A percentile compares a stretch with the other conserved stretches of the same genome.
These are phyloP conservation scores for Cerastis rubricosa DNA, from an alignment of 2,888 invertebrate genomes.

Conservation along the genomic window DNA sequence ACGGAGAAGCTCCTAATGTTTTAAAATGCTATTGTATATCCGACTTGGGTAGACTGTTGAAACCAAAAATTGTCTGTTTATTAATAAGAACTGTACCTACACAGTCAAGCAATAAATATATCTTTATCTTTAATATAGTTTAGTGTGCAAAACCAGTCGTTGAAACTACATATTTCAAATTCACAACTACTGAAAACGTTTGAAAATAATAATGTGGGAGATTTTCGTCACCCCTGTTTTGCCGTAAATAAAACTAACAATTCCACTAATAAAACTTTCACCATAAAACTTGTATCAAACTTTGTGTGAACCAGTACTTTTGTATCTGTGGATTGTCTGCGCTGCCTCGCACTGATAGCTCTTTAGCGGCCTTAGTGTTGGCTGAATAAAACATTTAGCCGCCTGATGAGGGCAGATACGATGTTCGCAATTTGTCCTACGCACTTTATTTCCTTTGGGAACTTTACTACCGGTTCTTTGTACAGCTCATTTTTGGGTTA, in stretches of 20 bases:
- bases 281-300: not conserved
- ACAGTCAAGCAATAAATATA: too few relatives aligned
- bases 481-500: constrained; percentile 26
- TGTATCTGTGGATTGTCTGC: constrained; percentile 25
- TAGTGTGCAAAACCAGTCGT: not conserved
- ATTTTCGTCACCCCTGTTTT: not conserved
- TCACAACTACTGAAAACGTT: not conserved
- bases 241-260: not conserved
- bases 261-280: constrained; percentile 2
- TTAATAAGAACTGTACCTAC: too few relatives aligned
- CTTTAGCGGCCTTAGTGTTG: constrained; percentile 42
- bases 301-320: constrained; percentile 17
- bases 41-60: too few relatives aligned
- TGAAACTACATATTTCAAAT: not conserved
- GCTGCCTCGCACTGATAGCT: constrained; percentile 33
- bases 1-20: too few relatives aligned
- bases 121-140: too few relatives aligned
- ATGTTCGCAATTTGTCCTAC: constrained; percentile 57
- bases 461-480: constrained; percentile 36
- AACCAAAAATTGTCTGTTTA: too few relatives aligned
- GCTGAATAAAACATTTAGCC: constrained; percentile 67
- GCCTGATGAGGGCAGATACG: constrained; percentile 55
- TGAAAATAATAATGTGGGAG: not conserved
- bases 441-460: constrained; percentile 58
- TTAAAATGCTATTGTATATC: too few relatives aligned